phyloP scores from a whole-genome alignment of 2,888 invertebrate species.

The Agrochola litura region DNA sequence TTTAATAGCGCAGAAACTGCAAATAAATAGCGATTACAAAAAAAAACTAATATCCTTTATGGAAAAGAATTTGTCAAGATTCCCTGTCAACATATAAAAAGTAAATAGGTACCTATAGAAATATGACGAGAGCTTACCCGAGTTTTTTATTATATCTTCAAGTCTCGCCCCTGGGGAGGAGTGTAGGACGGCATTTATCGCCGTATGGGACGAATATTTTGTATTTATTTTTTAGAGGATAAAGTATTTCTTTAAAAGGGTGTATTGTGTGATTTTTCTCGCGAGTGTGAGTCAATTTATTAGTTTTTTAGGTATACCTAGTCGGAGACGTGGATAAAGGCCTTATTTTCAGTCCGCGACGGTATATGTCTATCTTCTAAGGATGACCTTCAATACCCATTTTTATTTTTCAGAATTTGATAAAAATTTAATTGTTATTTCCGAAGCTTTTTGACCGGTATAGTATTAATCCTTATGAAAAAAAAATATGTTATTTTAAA shows the following conservation, averaged over 20 bases:
- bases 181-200: constrained; percentile 49
- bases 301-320: background rate
- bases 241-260: constrained; percentile 2
- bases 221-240: constrained; percentile 40
- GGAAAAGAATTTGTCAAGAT: constrained; percentile 51
- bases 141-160: constrained; percentile 63
- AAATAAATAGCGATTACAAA: background rate
- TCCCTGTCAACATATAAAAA: constrained; percentile 51
- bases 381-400: too few species aligned
- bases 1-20: background rate
- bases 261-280: constrained; percentile 5
- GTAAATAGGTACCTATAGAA: constrained; percentile 7
- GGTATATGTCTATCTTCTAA: too few species aligned
- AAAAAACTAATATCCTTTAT: constrained; percentile 27
- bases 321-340: too few species aligned
- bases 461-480: too few species aligned
- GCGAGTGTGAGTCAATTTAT: constrained; percentile 19
- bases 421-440: too few species aligned
- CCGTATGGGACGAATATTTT: constrained; percentile 48
- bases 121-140: constrained; percentile 48
- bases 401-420: too few species aligned
- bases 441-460: too few species aligned
- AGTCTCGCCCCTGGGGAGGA: constrained; percentile 52
- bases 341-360: too few species aligned
- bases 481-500: too few species aligned